These are phyloP conservation scores for Chromobotia macracanthus DNA, from an alignment of 2,797 vertebrate genomes.

Conservation along the genomic window DNA sequence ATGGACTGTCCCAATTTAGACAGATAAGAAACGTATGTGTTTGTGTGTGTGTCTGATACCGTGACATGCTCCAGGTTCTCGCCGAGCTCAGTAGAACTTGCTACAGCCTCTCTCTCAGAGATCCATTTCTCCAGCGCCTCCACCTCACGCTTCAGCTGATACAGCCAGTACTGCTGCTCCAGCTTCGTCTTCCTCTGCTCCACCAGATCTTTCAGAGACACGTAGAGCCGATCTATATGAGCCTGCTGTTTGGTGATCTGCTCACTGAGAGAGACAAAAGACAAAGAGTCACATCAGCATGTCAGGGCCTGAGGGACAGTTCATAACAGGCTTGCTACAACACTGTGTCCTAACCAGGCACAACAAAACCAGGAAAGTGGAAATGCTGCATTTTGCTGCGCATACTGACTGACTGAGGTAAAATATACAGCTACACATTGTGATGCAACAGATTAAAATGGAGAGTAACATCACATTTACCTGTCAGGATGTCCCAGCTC, in stretches of 20 bases:
- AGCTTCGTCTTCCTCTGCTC: conserved; percentile 87
- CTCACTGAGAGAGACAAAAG: conserved; percentile 73
- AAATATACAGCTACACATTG: background rate
- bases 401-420: background rate
- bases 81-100: conserved; percentile 91
- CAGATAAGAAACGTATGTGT: background rate
- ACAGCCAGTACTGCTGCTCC: conserved; percentile 91
- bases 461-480: conserved; percentile 67
- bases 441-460: background rate
- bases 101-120: conserved; percentile 88
- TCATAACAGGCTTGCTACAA: background rate
- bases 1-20: too few relatives aligned
- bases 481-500: conserved; percentile 89
- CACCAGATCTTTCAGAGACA: conserved; percentile 90
- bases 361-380: background rate
- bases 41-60: conserved; percentile 69
- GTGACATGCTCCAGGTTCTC: conserved; percentile 94
- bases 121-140: conserved; percentile 96
- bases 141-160: conserved; percentile 91
- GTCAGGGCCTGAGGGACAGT: background rate
- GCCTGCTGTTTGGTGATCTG: conserved; percentile 89
- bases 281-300: background rate
- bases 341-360: background rate
- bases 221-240: conserved; percentile 91
- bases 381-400: background rate